Evolutionary conservation across 2,797 vertebrate genomes (phyloP), one percentile per base, ranked within the genome.

Genomic region (Thamnophis elegans): DNA sequence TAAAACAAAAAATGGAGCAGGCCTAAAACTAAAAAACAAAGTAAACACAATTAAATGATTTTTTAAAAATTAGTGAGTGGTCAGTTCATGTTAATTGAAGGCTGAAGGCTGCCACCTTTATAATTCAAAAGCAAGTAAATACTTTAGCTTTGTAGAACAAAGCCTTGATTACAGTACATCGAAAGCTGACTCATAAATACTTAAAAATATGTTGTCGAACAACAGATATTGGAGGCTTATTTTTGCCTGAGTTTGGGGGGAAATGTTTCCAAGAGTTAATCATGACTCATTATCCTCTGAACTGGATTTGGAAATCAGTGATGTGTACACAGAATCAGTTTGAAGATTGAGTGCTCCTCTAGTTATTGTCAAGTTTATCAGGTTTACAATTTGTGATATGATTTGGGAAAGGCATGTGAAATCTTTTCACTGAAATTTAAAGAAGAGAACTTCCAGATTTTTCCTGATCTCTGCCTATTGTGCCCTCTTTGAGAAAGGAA

Each of bases 1-100:
- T 94, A 99, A 94, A 93, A 99, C 94, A 85, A 99, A 98, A 96
- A 99, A 99, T 0, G 99, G 99, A 90, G 99, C 98, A 14, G 99
- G 99, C 9, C 98, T 98, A 94, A 98, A 99, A 94, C 99, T 99
- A 94, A 94, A 89, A 47, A 93, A 90, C 13, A 85, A 93, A 47
- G 59, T 42, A 13, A 5, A 58, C 13, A 82, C 42, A 87, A 65
- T 90, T 59, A 93, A 32, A 60, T 11, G 12, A 55, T 25, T 13
- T 51, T 62, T 13, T n/a, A 51, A 60, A 58, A 78, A n/a, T 73
- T 1, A 32, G 91, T 73, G 73, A 42, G 36, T 18, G 68, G 73
- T 42, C 65, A 73, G 7, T 73, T 73, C n/a, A 7, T 28, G 26
- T 36, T n/a, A 73, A 32, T 3, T 73, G n/a, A 32, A 73, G 26